Percentiles rank a stretch among this genome's conserved stretches.
phyloP scores from a whole-genome alignment of 2,888 invertebrate genomes.

The Tryphoninae sp. region DNA sequence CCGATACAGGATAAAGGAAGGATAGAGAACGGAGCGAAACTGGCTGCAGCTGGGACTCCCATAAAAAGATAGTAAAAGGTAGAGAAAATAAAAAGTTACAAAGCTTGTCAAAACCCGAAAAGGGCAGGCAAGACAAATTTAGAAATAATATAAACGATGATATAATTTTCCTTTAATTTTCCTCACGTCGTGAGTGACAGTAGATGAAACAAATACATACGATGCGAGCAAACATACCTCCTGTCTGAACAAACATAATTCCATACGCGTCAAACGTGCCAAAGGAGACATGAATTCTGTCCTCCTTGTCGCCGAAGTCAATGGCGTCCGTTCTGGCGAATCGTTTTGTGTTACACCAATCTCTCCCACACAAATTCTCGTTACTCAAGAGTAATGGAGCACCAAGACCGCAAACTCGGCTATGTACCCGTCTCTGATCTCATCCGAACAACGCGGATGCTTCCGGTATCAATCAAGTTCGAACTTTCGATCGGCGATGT shows the following conservation, averaged over 20 bases:
- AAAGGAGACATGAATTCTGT: constrained; percentile 24
- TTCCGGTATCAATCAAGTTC: constrained; percentile 60
- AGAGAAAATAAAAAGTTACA: too few relatives aligned
- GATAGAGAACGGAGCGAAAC: too few relatives aligned
- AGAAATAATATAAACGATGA: too few relatives aligned
- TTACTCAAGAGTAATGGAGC: constrained; percentile 55
- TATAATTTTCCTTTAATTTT: too few relatives aligned
- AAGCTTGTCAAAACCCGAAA: too few relatives aligned
- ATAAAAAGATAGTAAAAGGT: too few relatives aligned
- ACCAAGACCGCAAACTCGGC: constrained; percentile 45
- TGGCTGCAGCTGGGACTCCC: too few relatives aligned
- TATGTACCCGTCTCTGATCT: not conserved
- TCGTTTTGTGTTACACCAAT: constrained; percentile 17
- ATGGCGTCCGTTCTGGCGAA: constrained; percentile 25
- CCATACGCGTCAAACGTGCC: constrained; percentile 10
- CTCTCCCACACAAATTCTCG: constrained; percentile 9
- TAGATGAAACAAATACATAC: not conserved
- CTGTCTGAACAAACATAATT: not conserved
- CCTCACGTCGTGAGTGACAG: not conserved
- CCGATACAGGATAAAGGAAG: too few relatives aligned
- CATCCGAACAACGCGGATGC: constrained; percentile 17
- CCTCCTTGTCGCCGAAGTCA: not conserved
- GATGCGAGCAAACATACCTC: not conserved
- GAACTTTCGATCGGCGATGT: constrained; percentile 38
- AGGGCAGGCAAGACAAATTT: too few relatives aligned